A percentile compares a stretch with the other conserved stretches of the same genome.
Evolutionary conservation across 2,113 vertebrate genomes (phyloP).

Genomic region (Motacilla tschutschensis): DNA sequence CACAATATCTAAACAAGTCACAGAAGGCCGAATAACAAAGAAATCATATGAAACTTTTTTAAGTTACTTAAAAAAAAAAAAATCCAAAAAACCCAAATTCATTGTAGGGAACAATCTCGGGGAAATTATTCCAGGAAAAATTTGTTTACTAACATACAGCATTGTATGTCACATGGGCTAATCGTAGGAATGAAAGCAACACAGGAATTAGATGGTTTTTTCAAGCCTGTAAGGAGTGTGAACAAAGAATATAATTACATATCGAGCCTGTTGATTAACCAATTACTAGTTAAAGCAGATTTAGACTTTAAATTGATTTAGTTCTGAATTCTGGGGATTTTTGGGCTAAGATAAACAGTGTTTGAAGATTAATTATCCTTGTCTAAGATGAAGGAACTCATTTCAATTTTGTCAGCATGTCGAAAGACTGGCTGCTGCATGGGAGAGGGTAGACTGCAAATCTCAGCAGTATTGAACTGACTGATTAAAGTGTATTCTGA

Average conservation of each 20-base stretch:
- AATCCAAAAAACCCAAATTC: background rate
- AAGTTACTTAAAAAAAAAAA: background rate
- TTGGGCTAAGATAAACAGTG: constrained; percentile 73
- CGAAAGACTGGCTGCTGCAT: constrained; percentile 29
- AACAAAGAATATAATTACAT: constrained; percentile 81
- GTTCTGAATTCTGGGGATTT: constrained; percentile 74
- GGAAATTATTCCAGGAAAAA: constrained; percentile 45
- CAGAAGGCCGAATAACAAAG: constrained; percentile 30
- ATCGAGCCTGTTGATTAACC: constrained; percentile 74
- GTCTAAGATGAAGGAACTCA: constrained; percentile 70
- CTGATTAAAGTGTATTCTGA: constrained; percentile 59
- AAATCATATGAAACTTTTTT: constrained; percentile 36
- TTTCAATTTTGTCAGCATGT: constrained; percentile 66
- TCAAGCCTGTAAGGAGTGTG: constrained; percentile 69
- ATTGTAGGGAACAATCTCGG: background rate
- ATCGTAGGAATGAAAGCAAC: constrained; percentile 73
- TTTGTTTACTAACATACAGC: constrained; percentile 40
- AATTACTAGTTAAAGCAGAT: constrained; percentile 81
- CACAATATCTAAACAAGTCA: constrained; percentile 3
- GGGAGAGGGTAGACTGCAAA: constrained; percentile 18
- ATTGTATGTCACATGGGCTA: constrained; percentile 61
- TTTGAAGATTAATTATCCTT: constrained; percentile 81
- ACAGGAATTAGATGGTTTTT: constrained; percentile 76
- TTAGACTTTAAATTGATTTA: constrained; percentile 81
- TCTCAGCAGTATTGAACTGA: constrained; percentile 50